Percentiles rank a stretch among this genome's conserved stretches.
phyloP scores from a whole-genome alignment of 1,140 invertebrate species.

The Drosophila busckii region DNA sequence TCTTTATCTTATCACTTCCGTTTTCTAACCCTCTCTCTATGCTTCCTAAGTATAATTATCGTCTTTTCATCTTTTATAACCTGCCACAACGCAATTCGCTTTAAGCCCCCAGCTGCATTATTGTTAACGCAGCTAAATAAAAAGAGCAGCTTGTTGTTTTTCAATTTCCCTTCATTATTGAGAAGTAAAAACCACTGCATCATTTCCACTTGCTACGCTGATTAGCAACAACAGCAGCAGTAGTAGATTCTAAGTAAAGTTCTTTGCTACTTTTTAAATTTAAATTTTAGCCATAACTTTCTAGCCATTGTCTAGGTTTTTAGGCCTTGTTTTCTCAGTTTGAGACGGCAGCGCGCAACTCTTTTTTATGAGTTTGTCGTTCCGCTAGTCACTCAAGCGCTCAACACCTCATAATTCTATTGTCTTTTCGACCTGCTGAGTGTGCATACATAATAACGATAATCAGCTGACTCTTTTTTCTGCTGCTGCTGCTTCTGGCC shows the following conservation, averaged over 20 bases:
- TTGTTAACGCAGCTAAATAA: background rate
- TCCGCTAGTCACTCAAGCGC: conserved; percentile 64
- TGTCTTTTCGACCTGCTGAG: conserved; percentile 57
- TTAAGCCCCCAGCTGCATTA: conserved; percentile 34
- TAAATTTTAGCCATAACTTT: conserved; percentile 56
- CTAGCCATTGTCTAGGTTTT: conserved; percentile 52
- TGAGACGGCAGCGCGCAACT: too few species aligned
- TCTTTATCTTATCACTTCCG: too few species aligned
- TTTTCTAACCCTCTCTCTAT: too few species aligned
- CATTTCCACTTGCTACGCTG: conserved; percentile 38
- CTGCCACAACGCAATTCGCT: too few species aligned
- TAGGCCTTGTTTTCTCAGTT: conserved; percentile 18
- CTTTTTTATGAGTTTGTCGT: conserved; percentile 8
- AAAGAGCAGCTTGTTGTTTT: conserved; percentile 23
- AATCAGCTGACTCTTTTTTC: too few species aligned
- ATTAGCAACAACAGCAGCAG: conserved; percentile 1
- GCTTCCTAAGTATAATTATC: too few species aligned
- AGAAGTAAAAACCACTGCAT: conserved; percentile 30
- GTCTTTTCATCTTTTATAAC: too few species aligned
- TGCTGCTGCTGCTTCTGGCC: conserved; percentile 50
- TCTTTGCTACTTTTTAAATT: conserved; percentile 22
- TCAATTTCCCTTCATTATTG: conserved; percentile 44
- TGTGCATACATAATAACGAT: conserved; percentile 69
- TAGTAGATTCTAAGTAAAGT: conserved; percentile 8
- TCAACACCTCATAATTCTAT: conserved; percentile 77